Conservation (phyloP, 1,140 invertebrate species). For the Ostrea edulis region DNA sequence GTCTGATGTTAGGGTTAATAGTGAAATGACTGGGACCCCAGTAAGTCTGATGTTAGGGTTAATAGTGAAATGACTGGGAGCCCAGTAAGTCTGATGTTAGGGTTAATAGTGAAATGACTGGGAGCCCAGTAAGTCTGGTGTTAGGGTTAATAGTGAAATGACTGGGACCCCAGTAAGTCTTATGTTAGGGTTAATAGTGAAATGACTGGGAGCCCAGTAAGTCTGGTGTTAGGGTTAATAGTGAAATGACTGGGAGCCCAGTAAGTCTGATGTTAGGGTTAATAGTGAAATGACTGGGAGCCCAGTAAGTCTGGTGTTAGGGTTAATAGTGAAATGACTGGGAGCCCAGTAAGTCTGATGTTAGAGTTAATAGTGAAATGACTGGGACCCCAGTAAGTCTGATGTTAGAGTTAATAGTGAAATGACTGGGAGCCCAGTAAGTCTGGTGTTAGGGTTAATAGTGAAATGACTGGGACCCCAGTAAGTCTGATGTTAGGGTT, state of each 20-base stretch:
- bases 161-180: too few species aligned
- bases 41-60: constrained; percentile 40
- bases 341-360: constrained; percentile 44
- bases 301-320: too few species aligned
- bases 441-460: background rate
- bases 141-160: background rate
- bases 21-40: constrained; percentile 28
- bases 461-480: constrained; percentile 45
- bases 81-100: constrained; percentile 43
- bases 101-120: background rate
- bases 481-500: constrained; percentile 42
- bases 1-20: background rate
- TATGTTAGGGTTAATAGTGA: too few species aligned
- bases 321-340: too few species aligned
- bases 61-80: constrained; percentile 16
- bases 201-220: too few species aligned
- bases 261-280: too few species aligned
- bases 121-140: constrained; percentile 46
- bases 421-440: constrained; percentile 51
- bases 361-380: too few species aligned
- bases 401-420: too few species aligned
- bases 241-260: too few species aligned
- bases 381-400: constrained; percentile 51
- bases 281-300: too few species aligned
- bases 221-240: too few species aligned